phyloP scores from a whole-genome alignment of 2,888 invertebrate genomes.

The Tigriopus californicus region DNA sequence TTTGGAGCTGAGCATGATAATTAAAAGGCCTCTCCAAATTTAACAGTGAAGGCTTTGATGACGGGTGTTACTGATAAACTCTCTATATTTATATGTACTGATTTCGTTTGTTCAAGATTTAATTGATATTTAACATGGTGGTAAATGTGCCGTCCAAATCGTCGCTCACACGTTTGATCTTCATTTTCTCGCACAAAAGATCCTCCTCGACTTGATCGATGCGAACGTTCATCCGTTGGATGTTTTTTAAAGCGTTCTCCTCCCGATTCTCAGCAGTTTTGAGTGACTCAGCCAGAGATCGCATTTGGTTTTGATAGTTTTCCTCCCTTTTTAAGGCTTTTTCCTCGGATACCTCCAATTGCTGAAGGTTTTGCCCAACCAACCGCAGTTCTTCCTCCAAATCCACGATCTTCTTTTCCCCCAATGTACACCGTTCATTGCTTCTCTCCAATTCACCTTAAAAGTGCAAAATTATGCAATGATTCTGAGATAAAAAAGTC shows the following conservation, averaged over 20 bases:
- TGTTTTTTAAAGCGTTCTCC: constrained; percentile 7
- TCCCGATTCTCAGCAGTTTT: neutral
- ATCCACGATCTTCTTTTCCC: constrained; percentile 12
- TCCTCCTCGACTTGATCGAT: constrained; percentile 11
- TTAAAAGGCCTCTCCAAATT: too few species aligned
- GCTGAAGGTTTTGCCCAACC: constrained; percentile 6
- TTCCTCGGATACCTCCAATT: constrained; percentile 3
- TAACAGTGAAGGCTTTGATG: too few species aligned
- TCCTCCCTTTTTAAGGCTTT: constrained; percentile 8
- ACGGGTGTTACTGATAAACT: too few species aligned
- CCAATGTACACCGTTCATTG: neutral
- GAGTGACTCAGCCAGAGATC: neutral
- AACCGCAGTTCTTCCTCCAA: constrained; percentile 7
- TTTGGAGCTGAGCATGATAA: too few species aligned
- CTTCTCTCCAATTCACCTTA: constrained; percentile 4
- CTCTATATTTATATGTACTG: too few species aligned
- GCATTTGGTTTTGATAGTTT: constrained; percentile 5
- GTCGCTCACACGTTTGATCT: neutral
- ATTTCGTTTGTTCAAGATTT: too few species aligned
- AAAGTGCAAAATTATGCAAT: too few species aligned
- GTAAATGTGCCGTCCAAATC: neutral
- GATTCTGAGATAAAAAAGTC: too few species aligned
- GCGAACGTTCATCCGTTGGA: constrained; percentile 7
- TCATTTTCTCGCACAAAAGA: constrained; percentile 8
- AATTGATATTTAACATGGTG: neutral